Evolutionary conservation across 2,797 vertebrate genomes (phyloP).

Genomic region (Borostomias antarcticus): DNA sequence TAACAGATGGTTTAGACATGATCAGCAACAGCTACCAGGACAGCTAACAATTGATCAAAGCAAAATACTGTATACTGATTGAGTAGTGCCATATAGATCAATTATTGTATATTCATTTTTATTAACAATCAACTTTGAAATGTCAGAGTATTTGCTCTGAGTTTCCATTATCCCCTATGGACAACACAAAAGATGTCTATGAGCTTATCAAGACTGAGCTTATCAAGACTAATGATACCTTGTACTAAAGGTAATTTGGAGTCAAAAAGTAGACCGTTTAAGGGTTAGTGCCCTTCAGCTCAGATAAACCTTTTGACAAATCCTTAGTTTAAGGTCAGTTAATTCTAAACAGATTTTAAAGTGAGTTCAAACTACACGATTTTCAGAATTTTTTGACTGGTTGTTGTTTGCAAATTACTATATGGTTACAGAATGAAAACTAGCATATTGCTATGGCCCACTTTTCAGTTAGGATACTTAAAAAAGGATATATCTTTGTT

Average conservation of each 20-base stretch:
- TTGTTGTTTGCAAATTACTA: background rate
- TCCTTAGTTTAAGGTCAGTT: background rate
- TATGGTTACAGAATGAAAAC: background rate
- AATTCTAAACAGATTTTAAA: background rate
- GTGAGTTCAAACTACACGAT: background rate
- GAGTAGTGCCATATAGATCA: background rate
- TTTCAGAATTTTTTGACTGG: background rate
- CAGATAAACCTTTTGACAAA: background rate
- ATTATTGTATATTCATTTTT: background rate
- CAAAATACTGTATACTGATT: background rate
- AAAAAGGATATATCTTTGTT: conserved; percentile 6
- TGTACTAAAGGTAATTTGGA: background rate
- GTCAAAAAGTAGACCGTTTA: no score
- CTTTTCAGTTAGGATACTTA: background rate
- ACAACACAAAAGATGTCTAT: background rate
- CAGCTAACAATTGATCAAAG: background rate
- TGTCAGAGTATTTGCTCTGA: background rate
- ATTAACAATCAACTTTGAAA: background rate
- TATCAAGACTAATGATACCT: no score
- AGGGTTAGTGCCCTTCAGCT: conserved; percentile 3
- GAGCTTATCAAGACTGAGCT: background rate
- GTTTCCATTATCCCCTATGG: background rate
- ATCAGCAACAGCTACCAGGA: conserved; percentile 1
- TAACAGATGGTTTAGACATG: background rate
- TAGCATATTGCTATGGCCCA: background rate